Conservation (phyloP, 2,113 vertebrate genomes). For the Turdus rufiventris region DNA sequence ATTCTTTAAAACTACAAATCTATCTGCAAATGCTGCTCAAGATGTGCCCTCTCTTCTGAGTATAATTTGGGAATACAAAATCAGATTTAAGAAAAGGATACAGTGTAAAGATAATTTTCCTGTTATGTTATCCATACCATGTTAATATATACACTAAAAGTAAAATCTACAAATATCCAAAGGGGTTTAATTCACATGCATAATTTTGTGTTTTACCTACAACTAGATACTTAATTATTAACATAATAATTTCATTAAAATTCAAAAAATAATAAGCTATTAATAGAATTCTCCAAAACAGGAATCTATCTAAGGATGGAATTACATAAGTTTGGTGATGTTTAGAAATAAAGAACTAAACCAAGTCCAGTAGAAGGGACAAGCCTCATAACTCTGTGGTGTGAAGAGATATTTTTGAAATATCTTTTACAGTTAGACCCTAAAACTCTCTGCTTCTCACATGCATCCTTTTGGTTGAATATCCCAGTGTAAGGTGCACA, state of each 20-base stretch:
- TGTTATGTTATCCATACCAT: background rate
- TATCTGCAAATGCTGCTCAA: background rate
- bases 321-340: background rate
- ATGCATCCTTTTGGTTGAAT: background rate
- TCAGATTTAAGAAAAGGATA: background rate
- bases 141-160: background rate
- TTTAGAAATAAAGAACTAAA: background rate
- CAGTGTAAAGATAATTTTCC: background rate
- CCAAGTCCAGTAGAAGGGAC: background rate
- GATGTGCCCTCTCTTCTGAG: background rate
- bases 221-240: background rate
- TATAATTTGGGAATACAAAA: background rate
- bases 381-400: background rate
- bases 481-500: background rate
- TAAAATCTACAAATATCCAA: background rate
- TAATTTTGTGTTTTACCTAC: background rate
- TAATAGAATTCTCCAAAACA: background rate
- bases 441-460: background rate
- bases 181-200: background rate
- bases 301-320: background rate
- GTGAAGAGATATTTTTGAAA: background rate
- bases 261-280: background rate
- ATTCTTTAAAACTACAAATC: conserved; percentile 7
- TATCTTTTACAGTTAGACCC: background rate
- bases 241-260: background rate